Conservation (phyloP, 2,888 invertebrate species). For the Lysandra bellargus region DNA sequence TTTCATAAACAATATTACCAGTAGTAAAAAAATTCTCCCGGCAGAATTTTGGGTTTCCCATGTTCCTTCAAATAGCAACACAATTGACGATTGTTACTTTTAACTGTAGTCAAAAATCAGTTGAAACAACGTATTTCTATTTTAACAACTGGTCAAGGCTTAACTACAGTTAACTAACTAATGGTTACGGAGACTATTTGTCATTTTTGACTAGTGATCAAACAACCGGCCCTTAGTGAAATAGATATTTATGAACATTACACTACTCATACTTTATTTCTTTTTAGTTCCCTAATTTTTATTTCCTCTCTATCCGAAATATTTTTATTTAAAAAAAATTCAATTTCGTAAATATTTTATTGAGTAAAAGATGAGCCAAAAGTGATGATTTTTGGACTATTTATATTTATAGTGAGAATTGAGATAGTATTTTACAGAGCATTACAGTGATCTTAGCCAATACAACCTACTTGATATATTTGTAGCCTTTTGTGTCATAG, state of each 20-base stretch:
- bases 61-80: too few relatives aligned
- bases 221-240: too few relatives aligned
- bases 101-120: too few relatives aligned
- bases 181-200: too few relatives aligned
- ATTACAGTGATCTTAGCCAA: neutral
- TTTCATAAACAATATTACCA: too few relatives aligned
- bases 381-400: constrained; percentile 1
- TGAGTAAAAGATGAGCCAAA: neutral
- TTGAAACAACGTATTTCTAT: too few relatives aligned
- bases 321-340: neutral
- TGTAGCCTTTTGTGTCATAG: neutral
- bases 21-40: too few relatives aligned
- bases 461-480: constrained; percentile 8
- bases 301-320: neutral
- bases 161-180: too few relatives aligned
- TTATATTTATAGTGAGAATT: neutral
- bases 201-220: too few relatives aligned
- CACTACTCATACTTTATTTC: neutral
- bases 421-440: neutral
- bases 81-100: too few relatives aligned
- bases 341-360: neutral
- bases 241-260: constrained; percentile 2
- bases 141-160: too few relatives aligned
- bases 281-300: neutral
- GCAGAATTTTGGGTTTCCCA: too few relatives aligned